Evolutionary conservation across 2,797 vertebrate genomes (phyloP).

Genomic region (Poeciliopsis gracilis): DNA sequence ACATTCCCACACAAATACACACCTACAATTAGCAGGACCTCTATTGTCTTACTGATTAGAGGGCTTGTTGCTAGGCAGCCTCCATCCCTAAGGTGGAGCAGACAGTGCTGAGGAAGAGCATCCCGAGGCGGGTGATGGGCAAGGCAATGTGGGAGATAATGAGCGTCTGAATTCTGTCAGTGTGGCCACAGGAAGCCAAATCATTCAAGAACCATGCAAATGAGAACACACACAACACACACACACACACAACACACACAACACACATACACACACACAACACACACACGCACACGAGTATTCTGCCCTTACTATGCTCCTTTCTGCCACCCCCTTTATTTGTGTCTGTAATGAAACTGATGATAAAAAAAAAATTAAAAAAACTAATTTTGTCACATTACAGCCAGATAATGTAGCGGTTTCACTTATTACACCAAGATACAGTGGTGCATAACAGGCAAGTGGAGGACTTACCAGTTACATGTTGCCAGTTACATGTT

Average conservation of each 20-base stretch:
- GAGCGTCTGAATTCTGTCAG: slow-evolving; percentile 47
- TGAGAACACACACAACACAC: slow-evolving; percentile 33
- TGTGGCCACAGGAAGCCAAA: slow-evolving; percentile 45
- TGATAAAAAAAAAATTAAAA: not conserved
- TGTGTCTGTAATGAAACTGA: slow-evolving; percentile 4
- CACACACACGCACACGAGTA: slow-evolving; percentile 2
- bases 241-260: slow-evolving; percentile 11
- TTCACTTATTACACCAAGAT: not conserved
- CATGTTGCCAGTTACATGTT: not conserved
- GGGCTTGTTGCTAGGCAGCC: slow-evolving; percentile 78
- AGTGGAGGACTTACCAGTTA: not conserved
- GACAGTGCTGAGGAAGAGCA: slow-evolving; percentile 44
- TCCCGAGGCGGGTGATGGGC: slow-evolving; percentile 30
- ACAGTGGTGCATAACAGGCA: not conserved
- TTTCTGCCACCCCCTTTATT: slow-evolving; percentile 4
- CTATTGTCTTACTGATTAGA: slow-evolving; percentile 60
- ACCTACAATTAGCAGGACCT: slow-evolving; percentile 62
- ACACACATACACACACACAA: slow-evolving; percentile 14
- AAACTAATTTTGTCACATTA: not conserved
- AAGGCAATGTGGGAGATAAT: slow-evolving; percentile 32
- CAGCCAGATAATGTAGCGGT: not conserved
- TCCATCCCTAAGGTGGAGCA: slow-evolving; percentile 70
- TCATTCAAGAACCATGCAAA: slow-evolving; percentile 46
- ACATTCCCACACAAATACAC: slow-evolving; percentile 48
- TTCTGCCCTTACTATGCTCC: not conserved